phyloP scores from a whole-genome alignment of 1,140 invertebrate genomes.

The Drosophila erecta region DNA sequence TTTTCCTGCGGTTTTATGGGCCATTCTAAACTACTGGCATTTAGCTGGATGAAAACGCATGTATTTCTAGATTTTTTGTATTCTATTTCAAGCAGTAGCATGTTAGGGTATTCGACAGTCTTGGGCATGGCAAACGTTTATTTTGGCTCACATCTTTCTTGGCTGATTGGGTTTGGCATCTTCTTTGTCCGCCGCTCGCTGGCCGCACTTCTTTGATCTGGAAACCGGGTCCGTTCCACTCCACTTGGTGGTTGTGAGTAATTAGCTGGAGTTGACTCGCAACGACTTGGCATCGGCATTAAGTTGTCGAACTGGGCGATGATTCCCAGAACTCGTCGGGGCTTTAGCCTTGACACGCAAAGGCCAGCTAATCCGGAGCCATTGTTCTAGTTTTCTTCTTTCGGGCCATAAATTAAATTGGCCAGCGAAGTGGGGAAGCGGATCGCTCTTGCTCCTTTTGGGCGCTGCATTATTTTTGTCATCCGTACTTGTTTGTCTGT shows the following conservation, averaged over 20 bases:
- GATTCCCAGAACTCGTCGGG: constrained; percentile 26
- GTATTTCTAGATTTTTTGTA: not conserved
- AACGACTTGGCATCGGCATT: constrained; percentile 54
- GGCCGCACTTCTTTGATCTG: constrained; percentile 31
- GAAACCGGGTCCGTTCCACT: constrained; percentile 15
- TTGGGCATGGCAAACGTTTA: too few species aligned
- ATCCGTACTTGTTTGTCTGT: constrained; percentile 33
- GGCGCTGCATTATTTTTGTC: constrained; percentile 28
- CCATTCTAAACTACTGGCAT: not conserved
- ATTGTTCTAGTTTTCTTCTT: constrained; percentile 32
- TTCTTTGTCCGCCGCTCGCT: constrained; percentile 53
- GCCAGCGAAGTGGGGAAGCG: constrained; percentile 10
- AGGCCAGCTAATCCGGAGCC: constrained; percentile 45
- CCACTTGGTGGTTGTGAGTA: constrained; percentile 48
- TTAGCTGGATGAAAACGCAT: not conserved
- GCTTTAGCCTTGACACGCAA: constrained; percentile 58
- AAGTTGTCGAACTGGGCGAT: constrained; percentile 49
- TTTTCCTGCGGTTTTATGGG: constrained; percentile 9
- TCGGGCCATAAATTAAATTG: constrained; percentile 26
- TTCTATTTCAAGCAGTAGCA: too few species aligned
- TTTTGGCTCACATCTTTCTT: constrained; percentile 17
- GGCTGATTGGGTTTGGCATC: constrained; percentile 59
- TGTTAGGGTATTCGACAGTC: constrained; percentile 13
- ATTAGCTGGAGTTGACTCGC: constrained; percentile 57
- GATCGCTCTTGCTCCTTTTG: not conserved